Percentiles rank a stretch among this genome's conserved stretches.
Evolutionary conservation across 1,140 invertebrate genomes (phyloP).

Genomic region (Bombus fervidus): DNA sequence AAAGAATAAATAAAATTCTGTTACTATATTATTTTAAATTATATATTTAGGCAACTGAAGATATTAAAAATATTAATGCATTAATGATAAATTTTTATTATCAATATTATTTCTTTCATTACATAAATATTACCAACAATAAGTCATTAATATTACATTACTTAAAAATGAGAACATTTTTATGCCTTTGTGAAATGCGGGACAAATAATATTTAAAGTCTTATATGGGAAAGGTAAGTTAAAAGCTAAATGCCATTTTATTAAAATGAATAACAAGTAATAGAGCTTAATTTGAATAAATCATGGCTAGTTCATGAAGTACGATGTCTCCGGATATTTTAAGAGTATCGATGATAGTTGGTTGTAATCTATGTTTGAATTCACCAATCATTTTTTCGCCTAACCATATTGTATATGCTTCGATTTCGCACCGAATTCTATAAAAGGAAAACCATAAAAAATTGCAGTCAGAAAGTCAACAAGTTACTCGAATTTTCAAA

Average conservation of each 20-base stretch:
- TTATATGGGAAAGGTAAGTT: not conserved
- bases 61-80: not conserved
- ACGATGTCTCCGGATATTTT: conserved; percentile 78
- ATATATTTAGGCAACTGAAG: not conserved
- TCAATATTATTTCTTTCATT: not conserved
- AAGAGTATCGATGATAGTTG: conserved; percentile 73
- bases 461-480: not conserved
- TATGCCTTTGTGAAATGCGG: not conserved
- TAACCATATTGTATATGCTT: conserved; percentile 77
- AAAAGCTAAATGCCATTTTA: not conserved
- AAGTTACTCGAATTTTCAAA: not conserved
- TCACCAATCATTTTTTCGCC: conserved; percentile 77
- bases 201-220: not conserved
- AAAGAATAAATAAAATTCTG: not conserved
- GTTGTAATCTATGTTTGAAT: conserved; percentile 76
- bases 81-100: not conserved
- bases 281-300: conserved; percentile 19
- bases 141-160: not conserved
- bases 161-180: not conserved
- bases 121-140: not conserved
- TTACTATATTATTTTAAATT: not conserved
- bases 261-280: not conserved
- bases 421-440: conserved; percentile 76
- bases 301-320: conserved; percentile 71
- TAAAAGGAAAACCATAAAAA: conserved; percentile 8